Evolutionary conservation across 1,140 invertebrate genomes (phyloP), one percentile per base, ranked within the genome.

Genomic region (Globodera ellingtonae): DNA sequence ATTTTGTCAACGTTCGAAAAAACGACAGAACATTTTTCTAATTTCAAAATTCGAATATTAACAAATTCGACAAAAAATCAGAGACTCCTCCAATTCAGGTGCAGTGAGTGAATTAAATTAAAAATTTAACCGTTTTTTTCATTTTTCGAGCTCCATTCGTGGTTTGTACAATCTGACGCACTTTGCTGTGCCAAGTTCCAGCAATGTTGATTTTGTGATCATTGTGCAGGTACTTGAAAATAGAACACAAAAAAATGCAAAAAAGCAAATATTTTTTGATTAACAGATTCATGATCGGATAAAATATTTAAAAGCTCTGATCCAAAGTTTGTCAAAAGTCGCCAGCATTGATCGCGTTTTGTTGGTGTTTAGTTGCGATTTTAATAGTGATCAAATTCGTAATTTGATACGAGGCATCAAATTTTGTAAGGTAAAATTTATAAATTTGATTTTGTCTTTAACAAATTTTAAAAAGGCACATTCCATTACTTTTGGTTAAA

Each of bases 301-400:
- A 21, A 94, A 94, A 21, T 98, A 98, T 91, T 91, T 99, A 66
- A 92, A 94, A 24, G 94, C 97, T 88, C 91, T 98, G n/a, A 94
- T 99, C 79, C 94, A 96, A 13, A 96, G 95, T 15, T 89, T 98
- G 82, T 93, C 94, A 0, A 94, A 95, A 90, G 95, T 94, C 4
- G 92, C 92, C 80, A 93, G 93, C 85, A 98, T 99, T 84, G 94
- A 96, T 71, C 93, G 94, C 84, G 93, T 93, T 0, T 91, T 98
- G n/a, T 90, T 98, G n/a, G 93, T 99, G 65, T 97, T 98, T 90
- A 97, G 95, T 70, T 96, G 98, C 90, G 97, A 99, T 90, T 93
- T 94, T 82, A 97, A 94, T 90, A 93, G 95, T 84, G 93, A 94
- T 71, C 93, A 95, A 88, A 95, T 98, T 83, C 98, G 98, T 90